Evolutionary conservation across 2,113 vertebrate genomes (phyloP), one percentile per base, ranked within the genome.

Genomic region (Neodon shergylaensis): DNA sequence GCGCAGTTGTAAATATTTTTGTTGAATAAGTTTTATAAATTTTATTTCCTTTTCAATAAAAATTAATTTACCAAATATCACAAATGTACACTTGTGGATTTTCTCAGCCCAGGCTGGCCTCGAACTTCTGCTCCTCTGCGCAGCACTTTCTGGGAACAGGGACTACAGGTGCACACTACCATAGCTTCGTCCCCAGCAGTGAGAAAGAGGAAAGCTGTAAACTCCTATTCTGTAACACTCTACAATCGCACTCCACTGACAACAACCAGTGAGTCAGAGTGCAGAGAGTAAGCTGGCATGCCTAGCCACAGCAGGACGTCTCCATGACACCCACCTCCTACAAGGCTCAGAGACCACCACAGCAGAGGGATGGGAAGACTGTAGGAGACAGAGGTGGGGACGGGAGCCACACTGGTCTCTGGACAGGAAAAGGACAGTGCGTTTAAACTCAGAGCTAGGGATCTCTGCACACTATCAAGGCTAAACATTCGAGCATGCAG

Each of bases 21-120:
- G 28, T 85, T 49, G 28, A 65, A 1, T 33, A 39, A 33, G 4
- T 47, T 66, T 47, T 47, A 6, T 42, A 88, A 77, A 61, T 66
- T 42, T 61, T 47, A 66, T 72, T 95, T 77, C 91, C 84, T 89
- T 94, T 49, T 85, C 44, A 96, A 95, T 52, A 52, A 49, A 87
- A 72, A 36, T 87, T 31, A 70, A 21, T 39, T 26, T 24, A 13
- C 3, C 21, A 83, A 83, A 42, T 58, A 61, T 39, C 36, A 83
- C 22, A 83, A 83, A 61, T 2, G n/a, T 26, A 28, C 13, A 63
- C 12, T n/a, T 61, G 12, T n/a, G 11, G 13, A 63, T 39, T 83
- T 26, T 28, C 54, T 12, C 39, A 61, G 36, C 12, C 10, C 16
- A 61, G 79, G 21, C 17, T 36, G n/a, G n/a, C 54, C n/a, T 61